Evolutionary conservation across 2,888 invertebrate genomes (phyloP).

Genomic region (Tenthredo distinguenda): DNA sequence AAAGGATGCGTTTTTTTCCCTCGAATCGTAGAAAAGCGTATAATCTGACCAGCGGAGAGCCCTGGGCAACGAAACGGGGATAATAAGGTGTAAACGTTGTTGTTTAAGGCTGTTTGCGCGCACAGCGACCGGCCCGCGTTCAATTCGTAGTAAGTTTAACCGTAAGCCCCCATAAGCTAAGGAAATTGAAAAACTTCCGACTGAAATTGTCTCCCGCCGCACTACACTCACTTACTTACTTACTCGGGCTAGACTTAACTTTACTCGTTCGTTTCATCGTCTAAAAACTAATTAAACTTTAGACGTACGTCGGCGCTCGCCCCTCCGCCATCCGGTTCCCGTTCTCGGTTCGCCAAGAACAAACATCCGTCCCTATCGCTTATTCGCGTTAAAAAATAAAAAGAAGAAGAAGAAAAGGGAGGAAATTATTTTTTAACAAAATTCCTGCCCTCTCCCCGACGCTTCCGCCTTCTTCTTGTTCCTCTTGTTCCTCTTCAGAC

Average conservation of each 20-base stretch:
- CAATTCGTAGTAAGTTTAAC: constrained; percentile 41
- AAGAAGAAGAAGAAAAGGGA: too few relatives aligned
- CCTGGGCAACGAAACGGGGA: too few relatives aligned
- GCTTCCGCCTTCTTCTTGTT: background rate
- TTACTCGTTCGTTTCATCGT: constrained; percentile 62
- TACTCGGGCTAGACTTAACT: constrained; percentile 69
- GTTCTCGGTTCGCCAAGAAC: constrained; percentile 45
- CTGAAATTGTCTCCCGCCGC: constrained; percentile 72
- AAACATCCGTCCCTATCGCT: background rate
- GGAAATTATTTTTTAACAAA: background rate
- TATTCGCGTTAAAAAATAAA: background rate
- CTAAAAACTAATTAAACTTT: constrained; percentile 78
- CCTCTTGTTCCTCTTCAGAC: background rate
- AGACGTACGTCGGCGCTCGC: constrained; percentile 55
- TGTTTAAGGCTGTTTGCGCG: too few relatives aligned
- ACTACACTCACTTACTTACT: constrained; percentile 57
- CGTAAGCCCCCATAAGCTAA: constrained; percentile 64
- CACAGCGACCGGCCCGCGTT: background rate
- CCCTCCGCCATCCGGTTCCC: background rate
- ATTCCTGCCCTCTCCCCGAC: background rate
- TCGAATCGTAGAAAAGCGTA: too few relatives aligned
- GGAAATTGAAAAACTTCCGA: constrained; percentile 77
- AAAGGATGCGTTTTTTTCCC: too few relatives aligned
- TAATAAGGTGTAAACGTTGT: too few relatives aligned
- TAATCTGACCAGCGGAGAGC: too few relatives aligned